phyloP scores from a whole-genome alignment of 2,797 vertebrate genomes.

The Coregonus ussuriensis region DNA sequence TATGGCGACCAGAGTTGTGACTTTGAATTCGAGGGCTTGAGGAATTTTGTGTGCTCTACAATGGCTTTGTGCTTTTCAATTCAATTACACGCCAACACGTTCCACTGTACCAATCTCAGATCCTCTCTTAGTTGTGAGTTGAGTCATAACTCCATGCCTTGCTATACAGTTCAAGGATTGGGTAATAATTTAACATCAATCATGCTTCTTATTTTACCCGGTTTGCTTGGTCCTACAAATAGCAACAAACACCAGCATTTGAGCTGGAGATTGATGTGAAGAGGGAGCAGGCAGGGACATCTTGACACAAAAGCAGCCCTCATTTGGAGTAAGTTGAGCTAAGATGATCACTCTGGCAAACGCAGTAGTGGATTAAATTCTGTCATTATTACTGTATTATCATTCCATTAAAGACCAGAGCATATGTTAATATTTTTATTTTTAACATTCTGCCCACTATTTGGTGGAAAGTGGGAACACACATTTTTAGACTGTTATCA shows the following conservation, averaged over 20 bases:
- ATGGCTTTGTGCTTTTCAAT: conserved; percentile 70
- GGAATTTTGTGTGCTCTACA: conserved; percentile 65
- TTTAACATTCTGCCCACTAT: conserved; percentile 58
- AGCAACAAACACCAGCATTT: conserved; percentile 49
- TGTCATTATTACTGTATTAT: conserved; percentile 30
- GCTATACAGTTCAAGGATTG: conserved; percentile 57
- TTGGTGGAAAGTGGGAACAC: conserved; percentile 12
- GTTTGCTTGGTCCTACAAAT: conserved; percentile 59
- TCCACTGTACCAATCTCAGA: conserved; percentile 63
- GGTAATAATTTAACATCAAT: conserved; percentile 67
- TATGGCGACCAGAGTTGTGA: conserved; percentile 69
- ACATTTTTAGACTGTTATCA: neutral
- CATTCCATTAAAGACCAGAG: conserved; percentile 48
- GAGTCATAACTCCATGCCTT: conserved; percentile 61
- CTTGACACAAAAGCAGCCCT: conserved; percentile 62
- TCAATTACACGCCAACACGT: conserved; percentile 73
- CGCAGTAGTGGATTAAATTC: conserved; percentile 59
- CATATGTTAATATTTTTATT: conserved; percentile 36
- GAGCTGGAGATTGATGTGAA: conserved; percentile 46
- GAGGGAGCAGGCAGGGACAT: conserved; percentile 47
- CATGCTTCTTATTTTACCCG: conserved; percentile 61
- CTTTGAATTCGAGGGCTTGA: conserved; percentile 67
- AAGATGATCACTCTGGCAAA: conserved; percentile 66
- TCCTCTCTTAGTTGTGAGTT: conserved; percentile 68
- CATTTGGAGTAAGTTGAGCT: conserved; percentile 67